A percentile compares a stretch with the other conserved stretches of the same genome.
These are phyloP conservation scores for Papilio polytes DNA, from an alignment of 1,140 invertebrate species.

Conservation along the genomic window DNA sequence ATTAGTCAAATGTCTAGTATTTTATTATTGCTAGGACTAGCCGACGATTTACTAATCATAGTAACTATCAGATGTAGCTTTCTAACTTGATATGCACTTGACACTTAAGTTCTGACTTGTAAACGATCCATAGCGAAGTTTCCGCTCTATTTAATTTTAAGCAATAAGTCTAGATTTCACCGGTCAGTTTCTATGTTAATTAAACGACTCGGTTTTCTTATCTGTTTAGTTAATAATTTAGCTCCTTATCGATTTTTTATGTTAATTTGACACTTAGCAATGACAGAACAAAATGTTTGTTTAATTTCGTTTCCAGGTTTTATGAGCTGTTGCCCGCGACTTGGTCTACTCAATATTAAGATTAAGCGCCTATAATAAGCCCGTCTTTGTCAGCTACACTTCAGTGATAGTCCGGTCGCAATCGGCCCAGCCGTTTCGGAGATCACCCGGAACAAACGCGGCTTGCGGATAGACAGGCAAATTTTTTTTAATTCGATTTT, in stretches of 20 bases:
- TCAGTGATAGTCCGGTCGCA: too few species aligned
- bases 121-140: slow-evolving; percentile 1
- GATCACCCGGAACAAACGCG: too few species aligned
- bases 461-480: too few species aligned
- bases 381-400: too few species aligned
- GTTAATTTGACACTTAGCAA: neutral
- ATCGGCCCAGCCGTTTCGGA: too few species aligned
- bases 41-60: neutral
- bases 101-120: slow-evolving; percentile 1
- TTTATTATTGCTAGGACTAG: neutral
- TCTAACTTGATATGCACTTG: neutral
- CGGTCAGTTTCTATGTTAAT: slow-evolving; percentile 28
- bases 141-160: slow-evolving; percentile 31
- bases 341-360: too few species aligned
- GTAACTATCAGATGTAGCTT: neutral
- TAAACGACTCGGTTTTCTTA: slow-evolving; percentile 19
- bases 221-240: slow-evolving; percentile 12
- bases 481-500: too few species aligned
- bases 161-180: slow-evolving; percentile 12
- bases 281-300: neutral
- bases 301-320: neutral
- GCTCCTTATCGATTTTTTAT: neutral
- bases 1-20: neutral
- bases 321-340: too few species aligned
- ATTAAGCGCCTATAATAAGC: too few species aligned